These are phyloP conservation scores for Neogobius melanostomus DNA, from an alignment of 2,113 vertebrate genomes.

Conservation along the genomic window DNA sequence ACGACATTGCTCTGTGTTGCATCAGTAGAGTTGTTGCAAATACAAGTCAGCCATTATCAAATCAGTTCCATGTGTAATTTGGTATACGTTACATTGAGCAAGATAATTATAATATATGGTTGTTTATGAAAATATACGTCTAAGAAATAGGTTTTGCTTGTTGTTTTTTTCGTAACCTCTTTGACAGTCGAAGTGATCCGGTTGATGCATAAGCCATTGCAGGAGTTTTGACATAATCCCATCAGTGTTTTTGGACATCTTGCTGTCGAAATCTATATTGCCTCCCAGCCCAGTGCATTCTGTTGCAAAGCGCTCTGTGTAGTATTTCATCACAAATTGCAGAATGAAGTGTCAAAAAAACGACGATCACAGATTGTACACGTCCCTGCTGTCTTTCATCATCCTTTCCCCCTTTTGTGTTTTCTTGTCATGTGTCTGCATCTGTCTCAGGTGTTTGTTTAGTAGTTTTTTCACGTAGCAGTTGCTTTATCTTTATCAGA, in stretches of 20 bases:
- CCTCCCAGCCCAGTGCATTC: constrained; percentile 37
- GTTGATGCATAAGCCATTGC: too few relatives aligned
- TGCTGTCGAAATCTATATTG: constrained; percentile 44
- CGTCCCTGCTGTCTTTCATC: constrained; percentile 38
- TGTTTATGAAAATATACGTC: too few relatives aligned
- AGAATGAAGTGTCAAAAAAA: constrained; percentile 30
- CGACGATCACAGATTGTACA: constrained; percentile 42
- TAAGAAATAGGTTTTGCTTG: too few relatives aligned
- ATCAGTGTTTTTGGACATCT: constrained; percentile 42
- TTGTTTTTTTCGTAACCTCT: too few relatives aligned
- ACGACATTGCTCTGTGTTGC: constrained; percentile 53
- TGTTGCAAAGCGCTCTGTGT: constrained; percentile 31
- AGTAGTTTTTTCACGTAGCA: constrained; percentile 17
- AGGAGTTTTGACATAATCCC: neutral
- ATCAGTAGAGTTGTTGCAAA: constrained; percentile 46
- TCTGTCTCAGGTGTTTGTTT: constrained; percentile 35
- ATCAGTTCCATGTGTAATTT: constrained; percentile 45
- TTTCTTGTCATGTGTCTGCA: constrained; percentile 33
- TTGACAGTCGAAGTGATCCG: too few relatives aligned
- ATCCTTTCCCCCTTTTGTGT: constrained; percentile 11
- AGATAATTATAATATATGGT: too few relatives aligned
- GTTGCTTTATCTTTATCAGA: constrained; percentile 14
- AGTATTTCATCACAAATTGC: constrained; percentile 48
- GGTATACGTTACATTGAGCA: constrained; percentile 22
- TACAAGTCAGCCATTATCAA: constrained; percentile 38